These are phyloP conservation scores for Phaethon lepturus DNA, from an alignment of 2,113 vertebrate genomes.

Conservation along the genomic window DNA sequence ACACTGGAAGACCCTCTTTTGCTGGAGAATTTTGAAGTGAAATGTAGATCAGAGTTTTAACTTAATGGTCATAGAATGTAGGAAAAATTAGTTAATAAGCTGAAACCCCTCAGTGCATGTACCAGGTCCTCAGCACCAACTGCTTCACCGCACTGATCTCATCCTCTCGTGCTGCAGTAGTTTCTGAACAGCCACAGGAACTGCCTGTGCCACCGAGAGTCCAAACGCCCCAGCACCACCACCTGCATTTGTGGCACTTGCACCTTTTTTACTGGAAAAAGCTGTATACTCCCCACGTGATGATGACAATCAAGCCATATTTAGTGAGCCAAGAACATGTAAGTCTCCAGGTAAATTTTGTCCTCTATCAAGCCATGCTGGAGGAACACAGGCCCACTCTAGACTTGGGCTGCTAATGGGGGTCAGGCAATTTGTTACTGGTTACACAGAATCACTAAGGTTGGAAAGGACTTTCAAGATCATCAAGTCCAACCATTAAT, in stretches of 20 bases:
- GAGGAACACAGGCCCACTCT: not conserved
- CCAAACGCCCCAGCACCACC: fast-evolving
- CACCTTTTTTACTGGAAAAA: not conserved
- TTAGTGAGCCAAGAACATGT: not conserved
- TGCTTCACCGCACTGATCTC: not conserved
- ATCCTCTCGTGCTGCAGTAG: fast-evolving
- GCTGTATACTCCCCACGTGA: not conserved
- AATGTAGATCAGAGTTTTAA: not conserved
- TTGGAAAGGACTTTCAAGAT: too few species aligned
- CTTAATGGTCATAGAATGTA: not conserved
- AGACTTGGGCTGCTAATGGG: not conserved
- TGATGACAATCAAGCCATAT: not conserved
- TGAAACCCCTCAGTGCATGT: not conserved
- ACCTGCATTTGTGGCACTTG: not conserved
- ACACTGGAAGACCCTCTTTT: not conserved
- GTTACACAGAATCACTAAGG: too few species aligned
- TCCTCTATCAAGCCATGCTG: not conserved
- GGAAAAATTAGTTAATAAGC: not conserved
- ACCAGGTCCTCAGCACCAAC: not conserved
- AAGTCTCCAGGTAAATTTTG: not conserved
- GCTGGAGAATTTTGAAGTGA: not conserved
- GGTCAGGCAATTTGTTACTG: not conserved
- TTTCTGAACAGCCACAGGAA: not conserved
- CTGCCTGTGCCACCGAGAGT: fast-evolving
- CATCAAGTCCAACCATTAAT: too few species aligned